Percentiles rank a stretch among this genome's conserved stretches.
Conservation (phyloP, 2,113 vertebrate species). For the Bombycilla garrulus region DNA sequence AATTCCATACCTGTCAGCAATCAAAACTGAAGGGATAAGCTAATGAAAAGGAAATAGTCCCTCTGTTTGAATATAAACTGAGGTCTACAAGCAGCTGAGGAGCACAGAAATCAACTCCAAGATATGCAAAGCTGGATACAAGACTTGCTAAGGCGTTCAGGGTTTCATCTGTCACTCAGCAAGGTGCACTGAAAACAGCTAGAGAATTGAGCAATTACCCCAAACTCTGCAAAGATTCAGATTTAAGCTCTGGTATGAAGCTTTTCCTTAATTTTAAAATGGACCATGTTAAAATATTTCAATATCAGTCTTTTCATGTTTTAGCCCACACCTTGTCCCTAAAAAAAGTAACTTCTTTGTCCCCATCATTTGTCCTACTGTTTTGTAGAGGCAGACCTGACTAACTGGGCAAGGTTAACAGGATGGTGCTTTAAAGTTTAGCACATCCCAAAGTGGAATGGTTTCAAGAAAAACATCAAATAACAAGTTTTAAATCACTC, state of each 20-base stretch:
- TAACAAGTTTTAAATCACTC: background rate
- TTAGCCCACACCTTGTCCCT: background rate
- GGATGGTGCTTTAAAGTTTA: background rate
- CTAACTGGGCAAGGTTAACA: background rate
- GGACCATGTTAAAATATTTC: background rate
- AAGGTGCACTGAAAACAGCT: background rate
- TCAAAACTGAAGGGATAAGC: background rate
- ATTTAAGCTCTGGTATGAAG: background rate
- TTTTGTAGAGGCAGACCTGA: background rate
- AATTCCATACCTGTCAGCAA: background rate
- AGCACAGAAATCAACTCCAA: background rate
- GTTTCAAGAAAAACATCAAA: background rate
- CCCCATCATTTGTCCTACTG: background rate
- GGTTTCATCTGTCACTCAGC: background rate
- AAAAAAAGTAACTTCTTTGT: background rate
- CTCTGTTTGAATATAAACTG: background rate
- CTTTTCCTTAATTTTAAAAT: background rate
- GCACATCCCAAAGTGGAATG: background rate
- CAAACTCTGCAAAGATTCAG: background rate
- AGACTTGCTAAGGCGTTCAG: background rate
- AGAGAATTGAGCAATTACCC: background rate
- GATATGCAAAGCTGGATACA: background rate
- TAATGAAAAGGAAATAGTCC: slow-evolving; percentile 12
- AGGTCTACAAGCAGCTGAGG: background rate
- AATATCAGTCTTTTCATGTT: background rate